phyloP scores from a whole-genome alignment of 2,113 vertebrate genomes.

The Oxyura jamaicensis region DNA sequence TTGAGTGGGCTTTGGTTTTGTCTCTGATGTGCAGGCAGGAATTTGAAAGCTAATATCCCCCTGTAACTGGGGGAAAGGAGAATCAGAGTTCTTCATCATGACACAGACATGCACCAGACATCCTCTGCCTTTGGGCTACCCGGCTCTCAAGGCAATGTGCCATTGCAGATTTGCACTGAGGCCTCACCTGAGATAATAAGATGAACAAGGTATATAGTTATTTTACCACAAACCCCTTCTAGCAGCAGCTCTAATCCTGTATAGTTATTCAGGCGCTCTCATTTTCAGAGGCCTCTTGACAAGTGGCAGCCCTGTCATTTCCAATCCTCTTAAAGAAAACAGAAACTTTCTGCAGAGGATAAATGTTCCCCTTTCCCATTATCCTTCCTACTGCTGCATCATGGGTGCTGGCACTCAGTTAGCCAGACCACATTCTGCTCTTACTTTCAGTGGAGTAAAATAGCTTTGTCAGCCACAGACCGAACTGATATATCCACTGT shows the following conservation, averaged over 20 bases:
- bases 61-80: neutral
- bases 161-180: neutral
- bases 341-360: neutral
- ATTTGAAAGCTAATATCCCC: neutral
- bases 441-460: neutral
- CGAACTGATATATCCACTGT: neutral
- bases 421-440: neutral
- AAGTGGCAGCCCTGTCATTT: neutral
- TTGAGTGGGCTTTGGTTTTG: neutral
- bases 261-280: neutral
- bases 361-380: neutral
- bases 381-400: neutral
- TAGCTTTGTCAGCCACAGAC: neutral
- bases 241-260: accelerated
- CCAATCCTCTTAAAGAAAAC: neutral
- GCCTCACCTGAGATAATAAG: neutral
- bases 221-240: neutral
- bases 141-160: neutral
- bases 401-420: neutral
- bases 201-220: neutral
- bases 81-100: neutral
- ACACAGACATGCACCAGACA: neutral
- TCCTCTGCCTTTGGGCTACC: neutral
- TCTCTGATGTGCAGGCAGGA: neutral
- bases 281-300: neutral